These are phyloP conservation scores for Idaea dimidiata DNA, from an alignment of 2,888 invertebrate species.

Conservation along the genomic window DNA sequence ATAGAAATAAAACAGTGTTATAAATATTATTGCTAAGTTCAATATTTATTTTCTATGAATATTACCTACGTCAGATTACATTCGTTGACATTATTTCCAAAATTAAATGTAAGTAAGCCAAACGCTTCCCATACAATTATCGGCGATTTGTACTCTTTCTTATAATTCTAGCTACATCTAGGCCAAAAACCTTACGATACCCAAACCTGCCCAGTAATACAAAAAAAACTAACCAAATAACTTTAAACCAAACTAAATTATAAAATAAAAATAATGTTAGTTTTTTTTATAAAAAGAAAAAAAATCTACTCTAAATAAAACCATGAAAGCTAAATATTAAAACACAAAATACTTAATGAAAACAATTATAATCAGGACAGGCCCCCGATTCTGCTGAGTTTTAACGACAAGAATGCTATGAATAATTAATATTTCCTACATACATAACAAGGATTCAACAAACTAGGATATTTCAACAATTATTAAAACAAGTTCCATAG, in stretches of 20 bases:
- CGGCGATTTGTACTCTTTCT: slow-evolving; percentile 80
- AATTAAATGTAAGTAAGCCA: slow-evolving; percentile 79
- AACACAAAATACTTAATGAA: slow-evolving; percentile 50
- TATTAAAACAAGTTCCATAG: neutral
- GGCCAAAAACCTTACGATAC: slow-evolving; percentile 81
- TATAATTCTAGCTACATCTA: slow-evolving; percentile 79
- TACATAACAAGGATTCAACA: neutral
- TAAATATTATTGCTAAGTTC: slow-evolving; percentile 80
- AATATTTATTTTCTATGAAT: slow-evolving; percentile 80
- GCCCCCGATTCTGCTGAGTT: slow-evolving; percentile 30
- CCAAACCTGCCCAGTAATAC: slow-evolving; percentile 79
- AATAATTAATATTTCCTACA: neutral
- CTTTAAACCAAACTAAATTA: slow-evolving; percentile 63
- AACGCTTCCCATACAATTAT: slow-evolving; percentile 71
- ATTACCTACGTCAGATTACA: slow-evolving; percentile 81
- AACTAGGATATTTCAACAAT: neutral
- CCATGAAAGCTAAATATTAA: slow-evolving; percentile 41
- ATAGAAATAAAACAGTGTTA: slow-evolving; percentile 59
- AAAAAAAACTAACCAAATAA: slow-evolving; percentile 59
- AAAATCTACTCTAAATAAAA: slow-evolving; percentile 62
- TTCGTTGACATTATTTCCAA: slow-evolving; percentile 80
- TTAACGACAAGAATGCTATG: slow-evolving; percentile 15
- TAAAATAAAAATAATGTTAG: slow-evolving; percentile 58
- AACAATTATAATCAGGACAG: slow-evolving; percentile 39
- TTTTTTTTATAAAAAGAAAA: slow-evolving; percentile 63